Percentiles rank a stretch among this genome's conserved stretches.
phyloP scores from a whole-genome alignment of 2,113 vertebrate species.

The Butastur rufipennis region DNA sequence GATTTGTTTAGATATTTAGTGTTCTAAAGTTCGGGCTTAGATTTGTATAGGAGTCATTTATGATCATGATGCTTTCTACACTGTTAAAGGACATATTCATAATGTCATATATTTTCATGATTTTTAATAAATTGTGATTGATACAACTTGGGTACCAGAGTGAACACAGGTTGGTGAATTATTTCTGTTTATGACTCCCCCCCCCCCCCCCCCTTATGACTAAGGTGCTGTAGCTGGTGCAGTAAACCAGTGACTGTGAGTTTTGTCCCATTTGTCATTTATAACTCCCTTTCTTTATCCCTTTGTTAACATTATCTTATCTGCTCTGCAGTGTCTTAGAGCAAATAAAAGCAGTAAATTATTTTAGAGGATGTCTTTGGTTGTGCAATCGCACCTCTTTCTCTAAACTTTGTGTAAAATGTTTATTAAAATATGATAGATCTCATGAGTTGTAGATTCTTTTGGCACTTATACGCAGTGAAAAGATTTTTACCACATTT shows the following conservation, averaged over 20 bases:
- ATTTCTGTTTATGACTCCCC: background rate
- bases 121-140: background rate
- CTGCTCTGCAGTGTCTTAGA: background rate
- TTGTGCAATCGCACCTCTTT: background rate
- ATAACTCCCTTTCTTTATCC: background rate
- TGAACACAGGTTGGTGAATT: background rate
- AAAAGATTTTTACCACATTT: background rate
- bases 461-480: background rate
- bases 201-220: background rate
- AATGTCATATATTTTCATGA: background rate
- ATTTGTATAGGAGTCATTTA: background rate
- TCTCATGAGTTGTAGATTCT: background rate
- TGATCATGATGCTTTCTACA: background rate
- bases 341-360: background rate
- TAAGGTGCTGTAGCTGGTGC: background rate
- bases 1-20: background rate
- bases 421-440: background rate
- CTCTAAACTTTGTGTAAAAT: background rate
- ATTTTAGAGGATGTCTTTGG: background rate
- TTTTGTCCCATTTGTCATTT: background rate
- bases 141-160: background rate
- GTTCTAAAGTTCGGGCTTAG: background rate
- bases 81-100: background rate
- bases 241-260: background rate
- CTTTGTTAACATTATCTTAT: background rate